These are phyloP conservation scores for Noturus placidus DNA, from an alignment of 2,113 vertebrate genomes.

Conservation along the genomic window DNA sequence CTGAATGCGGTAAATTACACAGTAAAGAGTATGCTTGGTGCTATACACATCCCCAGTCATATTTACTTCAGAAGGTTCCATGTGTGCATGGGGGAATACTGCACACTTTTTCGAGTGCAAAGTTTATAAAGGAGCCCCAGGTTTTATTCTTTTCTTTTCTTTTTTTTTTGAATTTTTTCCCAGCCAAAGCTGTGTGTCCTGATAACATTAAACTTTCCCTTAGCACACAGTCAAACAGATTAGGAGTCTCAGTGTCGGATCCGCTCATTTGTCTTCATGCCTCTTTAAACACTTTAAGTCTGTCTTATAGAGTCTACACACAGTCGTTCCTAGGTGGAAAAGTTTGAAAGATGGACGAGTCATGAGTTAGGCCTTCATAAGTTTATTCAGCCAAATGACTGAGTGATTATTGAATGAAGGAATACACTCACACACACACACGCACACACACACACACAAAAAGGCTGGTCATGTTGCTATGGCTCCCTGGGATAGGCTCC, in stretches of 20 bases:
- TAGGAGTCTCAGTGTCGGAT: neutral
- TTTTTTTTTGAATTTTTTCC: neutral
- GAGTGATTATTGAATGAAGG: neutral
- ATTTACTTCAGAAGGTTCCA: neutral
- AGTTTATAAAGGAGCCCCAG: conserved; percentile 7
- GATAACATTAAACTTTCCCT: conserved; percentile 22
- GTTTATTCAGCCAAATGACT: neutral
- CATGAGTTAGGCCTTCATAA: too few relatives aligned
- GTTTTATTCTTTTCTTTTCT: neutral
- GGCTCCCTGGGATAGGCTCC: too few relatives aligned
- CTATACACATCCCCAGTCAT: neutral
- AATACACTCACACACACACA: neutral
- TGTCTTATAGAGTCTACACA: neutral
- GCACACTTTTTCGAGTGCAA: neutral
- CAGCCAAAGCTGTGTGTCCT: neutral
- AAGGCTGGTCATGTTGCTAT: neutral
- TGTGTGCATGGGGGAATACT: neutral
- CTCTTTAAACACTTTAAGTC: conserved; percentile 10
- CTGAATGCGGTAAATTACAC: neutral
- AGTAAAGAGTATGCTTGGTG: neutral
- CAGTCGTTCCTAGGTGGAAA: neutral
- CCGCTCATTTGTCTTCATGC: conserved; percentile 6
- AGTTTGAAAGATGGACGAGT: neutral
- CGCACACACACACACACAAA: neutral
- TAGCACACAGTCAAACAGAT: neutral